phyloP scores from a whole-genome alignment of 92 coral and sea anemone species.

The Parazoanthus swiftii region DNA sequence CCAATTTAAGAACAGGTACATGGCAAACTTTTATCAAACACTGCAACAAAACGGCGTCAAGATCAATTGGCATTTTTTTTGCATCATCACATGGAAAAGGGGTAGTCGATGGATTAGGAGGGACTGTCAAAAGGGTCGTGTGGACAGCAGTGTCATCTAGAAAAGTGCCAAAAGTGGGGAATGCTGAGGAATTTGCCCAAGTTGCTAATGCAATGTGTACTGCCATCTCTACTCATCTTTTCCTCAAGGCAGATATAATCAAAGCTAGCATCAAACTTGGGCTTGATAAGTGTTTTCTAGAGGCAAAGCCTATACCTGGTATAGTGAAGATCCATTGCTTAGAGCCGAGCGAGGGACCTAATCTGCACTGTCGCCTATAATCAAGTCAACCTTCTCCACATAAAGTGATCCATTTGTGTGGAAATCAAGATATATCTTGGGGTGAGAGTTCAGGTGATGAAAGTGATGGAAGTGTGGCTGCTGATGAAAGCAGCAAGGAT shows the following conservation, averaged over 20 bases:
- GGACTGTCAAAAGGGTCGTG: slow-evolving; percentile 60
- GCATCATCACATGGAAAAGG: slow-evolving; percentile 66
- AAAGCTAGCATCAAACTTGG: slow-evolving; percentile 37
- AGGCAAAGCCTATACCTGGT: slow-evolving; percentile 48
- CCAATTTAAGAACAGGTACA: slow-evolving; percentile 61
- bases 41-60: slow-evolving; percentile 37
- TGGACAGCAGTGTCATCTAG: slow-evolving; percentile 60
- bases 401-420: slow-evolving; percentile 16
- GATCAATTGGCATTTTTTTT: slow-evolving; percentile 53
- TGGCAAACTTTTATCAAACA: slow-evolving; percentile 42
- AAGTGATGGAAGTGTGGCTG: not conserved
- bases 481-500: slow-evolving; percentile 31
- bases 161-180: slow-evolving; percentile 49
- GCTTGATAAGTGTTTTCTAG: slow-evolving; percentile 46
- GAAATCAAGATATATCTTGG: not conserved
- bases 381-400: slow-evolving; percentile 42
- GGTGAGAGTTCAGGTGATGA: not conserved
- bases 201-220: slow-evolving; percentile 37
- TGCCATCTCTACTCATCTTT: slow-evolving; percentile 41
- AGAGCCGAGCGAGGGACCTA: slow-evolving; percentile 24
- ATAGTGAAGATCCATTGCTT: slow-evolving; percentile 54
- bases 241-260: slow-evolving; percentile 43
- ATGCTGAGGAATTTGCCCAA: slow-evolving; percentile 54
- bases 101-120: slow-evolving; percentile 62
- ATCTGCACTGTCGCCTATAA: slow-evolving; percentile 38